phyloP scores from a whole-genome alignment of 2,888 invertebrate genomes.

The Temnothorax ravouxi region DNA sequence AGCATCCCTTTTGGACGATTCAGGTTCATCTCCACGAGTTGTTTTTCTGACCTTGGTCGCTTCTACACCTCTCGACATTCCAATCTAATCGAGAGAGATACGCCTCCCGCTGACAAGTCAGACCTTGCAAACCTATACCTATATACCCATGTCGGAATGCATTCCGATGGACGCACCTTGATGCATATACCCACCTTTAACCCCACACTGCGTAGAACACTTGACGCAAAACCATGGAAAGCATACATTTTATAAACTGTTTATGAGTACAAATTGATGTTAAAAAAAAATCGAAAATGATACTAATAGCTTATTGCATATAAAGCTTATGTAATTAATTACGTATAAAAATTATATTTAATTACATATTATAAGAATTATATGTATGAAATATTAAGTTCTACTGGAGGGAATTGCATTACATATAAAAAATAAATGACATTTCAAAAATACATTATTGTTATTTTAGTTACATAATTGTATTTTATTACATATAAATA shows the following conservation, averaged over 20 bases:
- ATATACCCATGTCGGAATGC: neutral
- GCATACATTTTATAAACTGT: neutral
- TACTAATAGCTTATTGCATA: neutral
- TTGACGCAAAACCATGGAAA: neutral
- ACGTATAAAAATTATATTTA: neutral
- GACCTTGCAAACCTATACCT: conserved; percentile 28
- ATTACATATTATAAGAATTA: neutral
- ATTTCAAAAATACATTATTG: neutral
- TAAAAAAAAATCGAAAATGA: neutral
- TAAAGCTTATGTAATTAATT: neutral
- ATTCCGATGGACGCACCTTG: conserved; percentile 20
- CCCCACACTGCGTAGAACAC: neutral
- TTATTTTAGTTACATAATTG: neutral
- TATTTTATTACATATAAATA: neutral
- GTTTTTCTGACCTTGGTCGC: conserved; percentile 80
- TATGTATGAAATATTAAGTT: neutral
- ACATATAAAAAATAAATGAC: neutral
- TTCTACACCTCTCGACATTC: conserved; percentile 81
- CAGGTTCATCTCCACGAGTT: conserved; percentile 60
- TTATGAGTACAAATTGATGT: neutral
- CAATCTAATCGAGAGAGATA: conserved; percentile 81
- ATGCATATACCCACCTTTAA: conserved; percentile 19
- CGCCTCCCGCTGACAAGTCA: conserved; percentile 72
- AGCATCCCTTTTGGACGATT: conserved; percentile 33
- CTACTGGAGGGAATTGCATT: neutral